Conservation (phyloP, 1,140 invertebrate species). For the Calycopis cecrops region DNA sequence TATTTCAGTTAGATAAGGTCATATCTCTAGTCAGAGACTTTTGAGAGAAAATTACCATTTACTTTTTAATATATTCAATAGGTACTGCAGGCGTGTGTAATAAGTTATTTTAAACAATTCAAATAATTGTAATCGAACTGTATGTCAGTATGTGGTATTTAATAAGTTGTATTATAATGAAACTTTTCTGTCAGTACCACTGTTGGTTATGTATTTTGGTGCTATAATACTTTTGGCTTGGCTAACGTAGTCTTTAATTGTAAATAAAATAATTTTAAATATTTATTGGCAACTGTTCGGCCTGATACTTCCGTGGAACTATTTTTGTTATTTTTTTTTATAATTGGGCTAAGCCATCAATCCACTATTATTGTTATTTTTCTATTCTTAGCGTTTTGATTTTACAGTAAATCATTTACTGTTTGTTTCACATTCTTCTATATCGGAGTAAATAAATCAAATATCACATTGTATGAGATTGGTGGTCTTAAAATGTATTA, state of each 20-base stretch:
- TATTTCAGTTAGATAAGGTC: conserved; percentile 58
- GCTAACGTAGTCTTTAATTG: conserved; percentile 69
- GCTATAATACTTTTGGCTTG: conserved; percentile 70
- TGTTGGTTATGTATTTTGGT: conserved; percentile 62
- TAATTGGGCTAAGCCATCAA: conserved; percentile 17
- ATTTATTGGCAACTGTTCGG: conserved; percentile 62
- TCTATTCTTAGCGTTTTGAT: not conserved
- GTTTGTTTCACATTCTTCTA: conserved; percentile 5
- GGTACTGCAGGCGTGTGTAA: conserved; percentile 58
- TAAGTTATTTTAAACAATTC: conserved; percentile 67
- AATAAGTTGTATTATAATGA: conserved; percentile 33
- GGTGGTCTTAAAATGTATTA: conserved; percentile 3
- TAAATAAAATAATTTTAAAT: conserved; percentile 59
- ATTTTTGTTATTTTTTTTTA: conserved; percentile 23
- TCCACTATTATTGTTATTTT: conserved; percentile 6
- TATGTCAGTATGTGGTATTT: conserved; percentile 37
- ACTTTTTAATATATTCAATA: conserved; percentile 62
- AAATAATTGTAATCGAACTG: conserved; percentile 47
- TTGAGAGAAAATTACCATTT: conserved; percentile 71
- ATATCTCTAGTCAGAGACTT: conserved; percentile 71
- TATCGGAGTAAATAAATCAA: not conserved
- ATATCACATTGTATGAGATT: conserved; percentile 2
- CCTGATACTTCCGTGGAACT: conserved; percentile 40
- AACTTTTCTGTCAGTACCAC: conserved; percentile 68
- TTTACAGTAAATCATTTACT: not conserved